Evolutionary conservation across 2,797 vertebrate species (phyloP).

Genomic region (Artibeus jamaicensis): DNA sequence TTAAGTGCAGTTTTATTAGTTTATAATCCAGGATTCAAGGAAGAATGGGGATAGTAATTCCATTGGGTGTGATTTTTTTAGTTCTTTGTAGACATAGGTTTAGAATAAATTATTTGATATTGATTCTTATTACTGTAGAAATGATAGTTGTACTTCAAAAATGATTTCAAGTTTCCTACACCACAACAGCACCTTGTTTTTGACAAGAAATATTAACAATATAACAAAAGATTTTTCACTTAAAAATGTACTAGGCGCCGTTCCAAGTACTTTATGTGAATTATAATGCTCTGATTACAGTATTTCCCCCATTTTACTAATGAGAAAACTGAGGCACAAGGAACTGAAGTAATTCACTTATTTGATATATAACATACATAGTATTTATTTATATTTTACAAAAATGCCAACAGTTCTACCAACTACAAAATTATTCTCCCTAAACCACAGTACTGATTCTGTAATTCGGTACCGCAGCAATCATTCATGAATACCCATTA

Average conservation of each 20-base stretch:
- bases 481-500: background rate
- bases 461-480: background rate
- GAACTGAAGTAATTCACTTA: background rate
- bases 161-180: background rate
- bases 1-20: background rate
- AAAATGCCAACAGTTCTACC: background rate
- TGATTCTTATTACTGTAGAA: background rate
- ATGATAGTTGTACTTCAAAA: background rate
- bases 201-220: background rate
- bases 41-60: background rate
- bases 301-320: background rate
- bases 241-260: background rate
- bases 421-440: background rate
- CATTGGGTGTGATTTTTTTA: background rate
- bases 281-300: background rate
- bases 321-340: background rate
- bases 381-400: background rate
- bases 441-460: background rate
- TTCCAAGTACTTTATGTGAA: background rate
- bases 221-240: background rate
- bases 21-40: background rate
- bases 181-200: background rate
- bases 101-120: background rate
- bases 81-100: background rate
- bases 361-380: background rate